phyloP scores from a whole-genome alignment of 2,888 invertebrate genomes.

The Cremastobaeus sp. region DNA sequence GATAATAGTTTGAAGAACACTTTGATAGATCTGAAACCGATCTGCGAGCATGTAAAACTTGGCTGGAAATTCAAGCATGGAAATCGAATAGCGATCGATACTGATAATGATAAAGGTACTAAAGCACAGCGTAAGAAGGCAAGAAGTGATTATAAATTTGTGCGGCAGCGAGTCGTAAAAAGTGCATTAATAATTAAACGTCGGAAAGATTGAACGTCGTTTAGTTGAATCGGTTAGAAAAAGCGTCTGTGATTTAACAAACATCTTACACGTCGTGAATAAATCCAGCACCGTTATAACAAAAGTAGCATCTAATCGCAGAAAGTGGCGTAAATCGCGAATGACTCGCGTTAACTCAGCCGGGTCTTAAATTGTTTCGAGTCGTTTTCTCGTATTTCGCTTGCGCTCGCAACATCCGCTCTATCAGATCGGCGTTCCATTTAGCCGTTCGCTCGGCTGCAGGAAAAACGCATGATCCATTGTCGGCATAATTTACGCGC shows the following conservation, averaged over 20 bases:
- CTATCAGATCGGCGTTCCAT: conserved; percentile 48
- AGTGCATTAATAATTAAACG: too few species aligned
- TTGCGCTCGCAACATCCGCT: conserved; percentile 10
- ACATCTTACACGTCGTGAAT: conserved; percentile 3
- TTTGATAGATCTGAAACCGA: too few species aligned
- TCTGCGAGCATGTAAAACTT: too few species aligned
- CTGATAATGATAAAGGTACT: too few species aligned
- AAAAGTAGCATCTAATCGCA: conserved; percentile 36
- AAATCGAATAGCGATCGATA: too few species aligned
- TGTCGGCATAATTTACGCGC: conserved; percentile 52
- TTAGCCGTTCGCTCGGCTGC: conserved; percentile 18
- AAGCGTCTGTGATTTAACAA: conserved; percentile 14
- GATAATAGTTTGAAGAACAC: too few species aligned
- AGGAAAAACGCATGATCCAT: conserved; percentile 43
- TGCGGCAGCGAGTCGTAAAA: too few species aligned
- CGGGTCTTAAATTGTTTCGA: conserved; percentile 45
- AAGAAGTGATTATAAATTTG: too few species aligned
- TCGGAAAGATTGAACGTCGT: too few species aligned
- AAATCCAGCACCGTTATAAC: conserved; percentile 23
- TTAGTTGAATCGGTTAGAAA: too few species aligned
- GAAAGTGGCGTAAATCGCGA: conserved; percentile 44
- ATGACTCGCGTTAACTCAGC: conserved; percentile 37
- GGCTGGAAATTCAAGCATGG: too few species aligned
- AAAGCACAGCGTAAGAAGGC: too few species aligned
- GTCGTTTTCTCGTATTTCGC: conserved; percentile 24